Base-by-base conservation (phyloP, 1,140 invertebrate genomes). In the Chrysoperla carnea region DNA sequence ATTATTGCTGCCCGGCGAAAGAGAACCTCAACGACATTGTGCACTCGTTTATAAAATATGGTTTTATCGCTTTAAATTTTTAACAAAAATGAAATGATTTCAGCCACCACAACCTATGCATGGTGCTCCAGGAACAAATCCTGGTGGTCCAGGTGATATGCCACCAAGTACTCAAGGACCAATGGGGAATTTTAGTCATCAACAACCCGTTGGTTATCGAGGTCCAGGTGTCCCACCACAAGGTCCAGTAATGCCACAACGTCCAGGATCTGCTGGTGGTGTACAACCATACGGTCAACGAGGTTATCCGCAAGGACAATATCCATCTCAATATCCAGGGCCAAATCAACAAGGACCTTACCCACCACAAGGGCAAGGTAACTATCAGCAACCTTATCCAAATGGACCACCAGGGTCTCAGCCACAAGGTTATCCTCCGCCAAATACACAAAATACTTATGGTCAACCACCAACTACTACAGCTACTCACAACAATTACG, bases 231-330 rank as follows among this genome's bases (percentile, higher is more conserved):
- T 59, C n/a, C 61, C 62, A 38, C 62, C 27, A 66, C 68, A 36
- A 60, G 62, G 45, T 67, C 66, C 17, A 62, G 67, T 46, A 52
- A 60, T 57, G 48, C 54, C 36, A 50, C 50, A 52, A 43, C 35
- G 46, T 11, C 50, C 46, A n/a, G 49, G 47, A 6, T 48, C 45
- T 44, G 50, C 55, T 8, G 54, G 54, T 23, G 56, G 54, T 41
- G 68, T 65, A n/a, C 70, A 72, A 52, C 64, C 63, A 8, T 73
- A 73, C 47, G 69, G 68, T 28, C 71, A 71, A 47, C 62, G 70
- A 46, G 58, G 63, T 27, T 61, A 66, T 45, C 69, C 66, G 38
- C 70, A 70, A 53, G 64, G 62, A 42, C 72, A 72, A 37, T 70
- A 71, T 43, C 52, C 60, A 11, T 64, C 58, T 49, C 63, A 63